Percentiles rank a stretch among this genome's conserved stretches.
phyloP scores from a whole-genome alignment of 2,797 vertebrate genomes.

The Chromobotia macracanthus region DNA sequence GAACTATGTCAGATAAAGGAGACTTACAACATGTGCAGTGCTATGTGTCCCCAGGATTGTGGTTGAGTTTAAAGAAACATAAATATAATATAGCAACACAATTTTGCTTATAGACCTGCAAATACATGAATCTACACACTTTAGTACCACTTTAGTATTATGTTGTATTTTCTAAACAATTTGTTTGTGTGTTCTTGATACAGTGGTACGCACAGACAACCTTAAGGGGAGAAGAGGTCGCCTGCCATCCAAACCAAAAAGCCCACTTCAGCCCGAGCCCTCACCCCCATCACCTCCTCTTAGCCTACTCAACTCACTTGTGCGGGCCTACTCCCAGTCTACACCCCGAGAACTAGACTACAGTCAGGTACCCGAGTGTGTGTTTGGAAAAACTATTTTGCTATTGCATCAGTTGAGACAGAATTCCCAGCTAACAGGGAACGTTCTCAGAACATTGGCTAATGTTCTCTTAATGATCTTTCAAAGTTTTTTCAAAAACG shows the following conservation, averaged over 20 bases:
- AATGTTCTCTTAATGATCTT: too few relatives aligned
- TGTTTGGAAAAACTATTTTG: neutral
- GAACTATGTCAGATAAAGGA: neutral
- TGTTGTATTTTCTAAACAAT: neutral
- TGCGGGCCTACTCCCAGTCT: slow-evolving; percentile 93
- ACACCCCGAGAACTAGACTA: slow-evolving; percentile 93
- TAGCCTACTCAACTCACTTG: slow-evolving; percentile 91
- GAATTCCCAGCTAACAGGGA: too few relatives aligned
- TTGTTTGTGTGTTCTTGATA: slow-evolving; percentile 34
- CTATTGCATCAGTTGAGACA: neutral
- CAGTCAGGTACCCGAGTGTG: slow-evolving; percentile 84
- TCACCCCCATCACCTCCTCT: slow-evolving; percentile 91
- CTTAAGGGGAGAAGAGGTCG: slow-evolving; percentile 97
- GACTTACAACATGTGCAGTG: neutral
- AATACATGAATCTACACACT: neutral
- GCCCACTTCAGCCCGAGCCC: slow-evolving; percentile 92
- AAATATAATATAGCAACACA: neutral
- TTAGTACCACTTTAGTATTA: too few relatives aligned
- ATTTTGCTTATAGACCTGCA: neutral
- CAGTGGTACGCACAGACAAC: slow-evolving; percentile 97
- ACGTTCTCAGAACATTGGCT: too few relatives aligned
- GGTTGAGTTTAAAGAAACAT: neutral
- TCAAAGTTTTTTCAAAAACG: too few relatives aligned
- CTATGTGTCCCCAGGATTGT: neutral
- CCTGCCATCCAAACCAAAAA: slow-evolving; percentile 99